Base-by-base conservation (phyloP, 2,888 invertebrate genomes). In the Orthosia gothica region DNA sequence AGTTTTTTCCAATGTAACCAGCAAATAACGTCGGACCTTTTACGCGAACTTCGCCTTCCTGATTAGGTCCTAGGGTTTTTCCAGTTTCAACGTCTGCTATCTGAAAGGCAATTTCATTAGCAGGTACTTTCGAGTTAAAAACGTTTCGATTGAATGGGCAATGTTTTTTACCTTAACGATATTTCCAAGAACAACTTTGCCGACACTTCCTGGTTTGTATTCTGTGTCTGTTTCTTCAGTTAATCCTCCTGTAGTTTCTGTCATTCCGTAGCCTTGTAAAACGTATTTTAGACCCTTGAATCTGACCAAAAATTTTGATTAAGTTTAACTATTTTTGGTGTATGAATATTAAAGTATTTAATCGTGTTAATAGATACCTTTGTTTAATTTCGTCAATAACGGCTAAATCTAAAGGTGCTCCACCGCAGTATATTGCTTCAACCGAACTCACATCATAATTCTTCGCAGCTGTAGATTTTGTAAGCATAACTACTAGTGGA, bases 221-320 rank as follows among this genome's bases (percentile, higher is more conserved):
- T 67, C 64, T 32, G 54, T 74, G 5, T 91, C 89, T 4, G 74
- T 70, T 72, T 94, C 94, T 74, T 90, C 86, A 32, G 91, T 91
- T 0, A 94, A 20, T 4, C 81, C 88, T 74, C 95, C 95, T 13
- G 92, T 80, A 0, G 91, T 74, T 87, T 95, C 95, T 26, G 95
- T 94, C 93, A 94, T 92, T n/a, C 95, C 95, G 59, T 94, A 95
- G 0, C 93, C 93, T 92, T 95, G 94, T 59, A 93, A 72, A 9
- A 94, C 81, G 49, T 89, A 77, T 64, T 81, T 87, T 50, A 94
- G 76, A 16, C 91, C 89, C 4, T 91, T 90, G 73, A 93, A 93
- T 74, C 95, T 95, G 83, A 73, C 61, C 63, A 74, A 18, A 54
- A 23, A 18, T 9, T 0, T 5, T 9, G 4, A 55, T 18, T 40